Base-by-base conservation (phyloP, 2,797 vertebrate species). In the Anguilla marmorata region DNA sequence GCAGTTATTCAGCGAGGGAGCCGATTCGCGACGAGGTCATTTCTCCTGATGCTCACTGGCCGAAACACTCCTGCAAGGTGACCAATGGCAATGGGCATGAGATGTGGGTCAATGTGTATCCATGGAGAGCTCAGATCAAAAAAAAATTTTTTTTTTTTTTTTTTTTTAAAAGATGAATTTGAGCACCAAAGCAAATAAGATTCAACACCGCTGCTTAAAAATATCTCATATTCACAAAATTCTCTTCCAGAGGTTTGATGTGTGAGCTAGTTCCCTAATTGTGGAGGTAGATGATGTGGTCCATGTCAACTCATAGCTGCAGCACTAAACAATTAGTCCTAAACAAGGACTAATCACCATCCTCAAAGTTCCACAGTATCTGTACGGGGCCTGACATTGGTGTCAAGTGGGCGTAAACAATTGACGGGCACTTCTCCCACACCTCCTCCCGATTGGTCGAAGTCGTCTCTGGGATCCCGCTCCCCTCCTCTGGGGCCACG, bases 401-500 rank as follows among this genome's bases (percentile, higher is more conserved):
- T 48, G 76, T 21, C 21, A 19, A 24, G 9, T 2, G 84, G 30
- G 60, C 33, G 37, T 16, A 30, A 85, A 63, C 33, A 41, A 24
- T 37, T 16, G 84, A 58, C 58, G 11, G 58, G 72, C 87, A 91
- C 85, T 91, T 88, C 88, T 54, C 93, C 88, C 95, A 95, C 76
- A 80, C 96, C 95, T 96, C 94, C 96, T 94, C 94, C 96, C 88
- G 88, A 93, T 0, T 94, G 91, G 87, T 95, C 94, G 91, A 11
- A 92, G 89, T 96, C 96, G 0, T 96, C 95, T 11, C 94, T 92
- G 85, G 88, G 90, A 92, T 97, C 97, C 58, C 96, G 95, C 91
- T 96, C 95, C 93, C 95, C 96, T 96, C 97, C 97, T 96, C 97
- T 95, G 92, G 96, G 90, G 92, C 97, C 97, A 95, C 95, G 93